A percentile compares a stretch with the other conserved stretches of the same genome.
Evolutionary conservation across 2,797 vertebrate genomes (phyloP).

Genomic region (Schizopygopsis pylzovi): DNA sequence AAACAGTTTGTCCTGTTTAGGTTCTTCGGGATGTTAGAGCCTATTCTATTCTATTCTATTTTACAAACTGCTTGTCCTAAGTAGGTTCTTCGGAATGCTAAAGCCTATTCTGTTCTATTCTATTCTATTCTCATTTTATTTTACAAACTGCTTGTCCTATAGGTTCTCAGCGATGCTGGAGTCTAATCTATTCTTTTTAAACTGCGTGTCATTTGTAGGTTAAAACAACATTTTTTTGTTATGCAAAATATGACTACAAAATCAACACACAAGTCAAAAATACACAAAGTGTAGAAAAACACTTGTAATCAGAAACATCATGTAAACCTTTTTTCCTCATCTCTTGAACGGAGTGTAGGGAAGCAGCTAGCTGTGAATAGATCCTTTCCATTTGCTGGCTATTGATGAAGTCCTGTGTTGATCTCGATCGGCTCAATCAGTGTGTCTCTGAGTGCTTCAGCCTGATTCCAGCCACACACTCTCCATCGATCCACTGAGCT

Average conservation of each 20-base stretch:
- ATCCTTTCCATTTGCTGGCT: slow-evolving; percentile 30
- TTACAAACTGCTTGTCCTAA: not conserved
- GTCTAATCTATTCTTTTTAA: not conserved
- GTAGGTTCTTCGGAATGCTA: not conserved
- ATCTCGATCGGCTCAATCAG: slow-evolving; percentile 34
- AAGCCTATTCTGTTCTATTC: not conserved
- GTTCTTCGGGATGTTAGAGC: no score
- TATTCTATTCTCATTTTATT: not conserved
- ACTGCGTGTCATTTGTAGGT: no score
- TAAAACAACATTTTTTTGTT: not conserved
- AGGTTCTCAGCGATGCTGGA: not conserved
- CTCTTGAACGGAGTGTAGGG: slow-evolving; percentile 10
- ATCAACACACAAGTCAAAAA: not conserved
- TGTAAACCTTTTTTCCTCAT: not conserved
- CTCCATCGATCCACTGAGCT: slow-evolving; percentile 47
- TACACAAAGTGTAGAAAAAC: not conserved
- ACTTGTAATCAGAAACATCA: not conserved
- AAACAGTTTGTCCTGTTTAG: no score
- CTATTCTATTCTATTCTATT: not conserved
- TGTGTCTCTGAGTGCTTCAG: slow-evolving; percentile 38
- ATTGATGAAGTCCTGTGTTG: slow-evolving; percentile 28
- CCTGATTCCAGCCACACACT: slow-evolving; percentile 47
- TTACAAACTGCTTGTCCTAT: not conserved
- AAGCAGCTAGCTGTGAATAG: slow-evolving; percentile 2
- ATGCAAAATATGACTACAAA: not conserved